A percentile compares a stretch with the other conserved stretches of the same genome.
Conservation (phyloP, 2,797 vertebrate species). For the Poeciliopsis infans region DNA sequence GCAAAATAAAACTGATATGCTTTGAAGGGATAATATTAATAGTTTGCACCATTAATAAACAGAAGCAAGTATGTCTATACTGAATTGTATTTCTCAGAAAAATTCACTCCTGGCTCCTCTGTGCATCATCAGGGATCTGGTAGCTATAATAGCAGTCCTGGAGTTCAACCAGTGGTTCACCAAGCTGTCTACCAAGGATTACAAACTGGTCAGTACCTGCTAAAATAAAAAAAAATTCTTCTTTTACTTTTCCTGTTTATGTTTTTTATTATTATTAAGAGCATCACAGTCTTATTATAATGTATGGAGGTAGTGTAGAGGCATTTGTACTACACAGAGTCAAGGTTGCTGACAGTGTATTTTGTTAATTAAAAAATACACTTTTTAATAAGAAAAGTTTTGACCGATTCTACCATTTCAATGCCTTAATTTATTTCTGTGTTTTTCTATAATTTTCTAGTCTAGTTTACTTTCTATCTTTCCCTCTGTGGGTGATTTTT, state of each 20-base stretch:
- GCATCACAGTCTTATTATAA: neutral
- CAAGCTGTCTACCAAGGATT: slow-evolving; percentile 94
- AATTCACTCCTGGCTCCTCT: neutral
- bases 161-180: slow-evolving; percentile 99
- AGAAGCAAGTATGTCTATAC: neutral
- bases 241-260: neutral
- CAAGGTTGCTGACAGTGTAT: neutral
- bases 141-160: slow-evolving; percentile 95
- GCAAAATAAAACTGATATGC: neutral
- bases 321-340: neutral
- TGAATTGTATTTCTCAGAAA: neutral
- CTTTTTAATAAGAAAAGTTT: neutral
- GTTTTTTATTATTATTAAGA: neutral
- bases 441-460: neutral
- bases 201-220: slow-evolving; percentile 84
- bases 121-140: slow-evolving; percentile 87
- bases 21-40: neutral
- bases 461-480: neutral
- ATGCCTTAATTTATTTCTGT: neutral
- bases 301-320: neutral
- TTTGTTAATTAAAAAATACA: neutral
- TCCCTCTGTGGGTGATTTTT: neutral
- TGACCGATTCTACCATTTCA: neutral
- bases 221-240: too few species aligned
- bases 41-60: slow-evolving; percentile 7